These are phyloP conservation scores for Druceiella hillmani DNA, from an alignment of 2,888 invertebrate species.

Conservation along the genomic window DNA sequence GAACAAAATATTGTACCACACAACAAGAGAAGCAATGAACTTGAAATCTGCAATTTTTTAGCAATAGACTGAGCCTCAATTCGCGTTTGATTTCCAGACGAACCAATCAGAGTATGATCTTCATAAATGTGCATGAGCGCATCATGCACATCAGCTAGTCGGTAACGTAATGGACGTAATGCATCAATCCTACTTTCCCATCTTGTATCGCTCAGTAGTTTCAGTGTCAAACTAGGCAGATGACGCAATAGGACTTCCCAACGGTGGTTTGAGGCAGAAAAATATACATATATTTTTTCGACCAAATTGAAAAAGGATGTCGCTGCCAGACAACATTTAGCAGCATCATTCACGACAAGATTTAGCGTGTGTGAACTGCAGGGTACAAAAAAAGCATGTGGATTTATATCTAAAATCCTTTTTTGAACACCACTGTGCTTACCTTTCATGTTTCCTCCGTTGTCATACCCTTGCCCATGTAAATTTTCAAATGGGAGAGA, in stretches of 20 bases:
- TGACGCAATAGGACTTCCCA: conserved; percentile 8
- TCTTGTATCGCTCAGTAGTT: conserved; percentile 13
- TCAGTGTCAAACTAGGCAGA: conserved; percentile 14
- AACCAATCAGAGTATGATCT: no score
- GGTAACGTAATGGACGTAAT: no score
- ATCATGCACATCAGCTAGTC: no score
- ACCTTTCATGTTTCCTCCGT: conserved; percentile 16
- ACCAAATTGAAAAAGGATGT: no score
- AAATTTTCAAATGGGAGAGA: conserved; percentile 11
- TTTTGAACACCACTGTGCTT: conserved; percentile 13
- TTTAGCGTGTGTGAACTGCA: conserved; percentile 13
- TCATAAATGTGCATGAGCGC: no score
- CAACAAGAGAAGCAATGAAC: no score
- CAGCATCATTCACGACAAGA: conserved; percentile 16
- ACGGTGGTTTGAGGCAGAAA: no score
- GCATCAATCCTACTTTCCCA: conserved; percentile 11
- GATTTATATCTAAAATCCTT: conserved; percentile 10
- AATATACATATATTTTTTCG: no score
- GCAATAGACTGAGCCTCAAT: no score
- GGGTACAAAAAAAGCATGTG: conserved; percentile 17
- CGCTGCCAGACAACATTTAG: conserved; percentile 16
- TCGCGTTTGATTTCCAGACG: no score
- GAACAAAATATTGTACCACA: no score
- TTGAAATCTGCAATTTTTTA: no score
- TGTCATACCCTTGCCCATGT: conserved; percentile 16